Percentiles rank a stretch among this genome's conserved stretches.
These are phyloP conservation scores for Endotricha flammealis DNA, from an alignment of 2,888 invertebrate genomes.

Conservation along the genomic window DNA sequence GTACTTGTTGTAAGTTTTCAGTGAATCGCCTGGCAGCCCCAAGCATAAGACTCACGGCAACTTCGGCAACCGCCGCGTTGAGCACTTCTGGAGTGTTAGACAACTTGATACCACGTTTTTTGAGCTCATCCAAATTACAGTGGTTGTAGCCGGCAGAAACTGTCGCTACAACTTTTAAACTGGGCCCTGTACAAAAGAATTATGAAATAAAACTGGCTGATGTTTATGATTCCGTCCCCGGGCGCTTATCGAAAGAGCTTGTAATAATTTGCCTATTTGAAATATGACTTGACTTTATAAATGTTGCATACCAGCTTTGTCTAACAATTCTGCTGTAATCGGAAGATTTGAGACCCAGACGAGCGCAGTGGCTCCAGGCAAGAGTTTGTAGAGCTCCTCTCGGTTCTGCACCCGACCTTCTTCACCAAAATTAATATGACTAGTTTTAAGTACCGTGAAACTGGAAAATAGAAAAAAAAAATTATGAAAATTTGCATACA, in stretches of 20 bases:
- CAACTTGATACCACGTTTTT: conserved; percentile 84
- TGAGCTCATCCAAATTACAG: conserved; percentile 86
- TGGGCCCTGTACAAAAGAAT: conserved; percentile 68
- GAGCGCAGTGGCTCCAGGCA: conserved; percentile 81
- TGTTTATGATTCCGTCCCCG: too few relatives aligned
- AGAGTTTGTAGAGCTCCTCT: conserved; percentile 74
- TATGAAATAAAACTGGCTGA: not conserved
- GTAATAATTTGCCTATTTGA: too few relatives aligned
- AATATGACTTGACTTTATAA: too few relatives aligned
- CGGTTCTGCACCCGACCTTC: conserved; percentile 51
- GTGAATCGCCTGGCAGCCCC: conserved; percentile 86
- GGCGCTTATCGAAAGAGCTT: too few relatives aligned
- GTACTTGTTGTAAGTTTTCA: conserved; percentile 85
- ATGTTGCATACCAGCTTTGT: conserved; percentile 84
- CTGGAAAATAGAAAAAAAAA: too few relatives aligned
- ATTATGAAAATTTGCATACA: conserved; percentile 33
- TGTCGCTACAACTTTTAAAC: conserved; percentile 87
- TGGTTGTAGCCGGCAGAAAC: conserved; percentile 94
- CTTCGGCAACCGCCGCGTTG: conserved; percentile 88
- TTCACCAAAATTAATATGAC: conserved; percentile 48
- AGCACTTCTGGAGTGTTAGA: conserved; percentile 91
- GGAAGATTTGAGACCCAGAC: conserved; percentile 69
- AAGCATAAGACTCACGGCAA: conserved; percentile 86
- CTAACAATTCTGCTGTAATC: conserved; percentile 78
- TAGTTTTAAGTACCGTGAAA: conserved; percentile 60